Percentiles rank a stretch among this genome's conserved stretches.
Conservation (phyloP, 2,797 vertebrate species). For the Scleropages formosus region DNA sequence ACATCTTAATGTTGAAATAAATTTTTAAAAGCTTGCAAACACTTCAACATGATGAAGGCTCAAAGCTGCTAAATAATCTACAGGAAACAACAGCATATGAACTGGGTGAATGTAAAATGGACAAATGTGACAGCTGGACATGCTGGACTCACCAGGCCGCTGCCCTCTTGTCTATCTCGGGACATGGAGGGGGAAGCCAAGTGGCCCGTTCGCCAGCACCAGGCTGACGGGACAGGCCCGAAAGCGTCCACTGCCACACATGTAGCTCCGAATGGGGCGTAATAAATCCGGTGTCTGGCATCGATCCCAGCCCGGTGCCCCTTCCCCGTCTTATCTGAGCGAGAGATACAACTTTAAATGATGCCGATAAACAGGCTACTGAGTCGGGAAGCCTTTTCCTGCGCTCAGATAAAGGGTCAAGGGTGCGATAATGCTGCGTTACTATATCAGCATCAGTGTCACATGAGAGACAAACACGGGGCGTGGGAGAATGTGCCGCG, state of each 20-base stretch:
- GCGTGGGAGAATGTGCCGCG: not conserved
- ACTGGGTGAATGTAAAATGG: too few relatives aligned
- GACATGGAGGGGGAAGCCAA: too few relatives aligned
- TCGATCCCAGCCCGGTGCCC: not conserved
- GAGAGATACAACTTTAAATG: not conserved
- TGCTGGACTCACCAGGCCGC: too few relatives aligned
- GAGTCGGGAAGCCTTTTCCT: conserved; percentile 76
- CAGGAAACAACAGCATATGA: too few relatives aligned
- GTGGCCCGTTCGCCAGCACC: too few relatives aligned
- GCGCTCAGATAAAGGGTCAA: conserved; percentile 58
- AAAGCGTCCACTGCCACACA: not conserved
- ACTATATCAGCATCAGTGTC: conserved; percentile 67
- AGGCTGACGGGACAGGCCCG: too few relatives aligned
- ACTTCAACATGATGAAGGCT: not conserved
- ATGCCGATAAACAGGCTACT: conserved; percentile 76
- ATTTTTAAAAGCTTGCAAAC: not conserved
- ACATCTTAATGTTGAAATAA: not conserved
- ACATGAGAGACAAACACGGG: conserved; percentile 1
- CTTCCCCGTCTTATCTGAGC: not conserved
- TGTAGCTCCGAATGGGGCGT: not conserved
- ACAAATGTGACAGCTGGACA: too few relatives aligned
- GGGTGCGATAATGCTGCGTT: conserved; percentile 60
- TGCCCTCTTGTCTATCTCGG: too few relatives aligned
- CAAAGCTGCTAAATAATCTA: too few relatives aligned
- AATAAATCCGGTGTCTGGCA: not conserved